phyloP scores from a whole-genome alignment of 2,888 invertebrate species.

The Brenthis hecate region DNA sequence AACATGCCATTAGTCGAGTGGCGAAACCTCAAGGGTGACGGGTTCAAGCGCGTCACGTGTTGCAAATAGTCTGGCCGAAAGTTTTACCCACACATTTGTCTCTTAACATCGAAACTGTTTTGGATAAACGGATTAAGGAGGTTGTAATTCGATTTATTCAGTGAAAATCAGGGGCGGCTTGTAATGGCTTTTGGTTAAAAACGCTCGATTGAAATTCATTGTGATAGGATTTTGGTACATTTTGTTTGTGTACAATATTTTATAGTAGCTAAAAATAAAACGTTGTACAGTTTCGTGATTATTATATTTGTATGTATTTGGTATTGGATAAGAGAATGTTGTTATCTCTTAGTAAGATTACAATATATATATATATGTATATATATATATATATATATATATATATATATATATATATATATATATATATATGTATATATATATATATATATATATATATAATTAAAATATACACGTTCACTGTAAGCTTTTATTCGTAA shows the following conservation, averaged over 20 bases:
- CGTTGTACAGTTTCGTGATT: neutral
- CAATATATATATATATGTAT: no score
- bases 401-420: no score
- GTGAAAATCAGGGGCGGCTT: conserved; percentile 20
- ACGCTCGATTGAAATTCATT: conserved; percentile 28
- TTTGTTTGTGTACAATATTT: conserved; percentile 4
- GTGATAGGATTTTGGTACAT: conserved; percentile 9
- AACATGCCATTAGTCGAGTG: conserved; percentile 64
- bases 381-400: no score
- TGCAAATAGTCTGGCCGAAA: conserved; percentile 66
- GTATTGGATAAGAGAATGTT: no score
- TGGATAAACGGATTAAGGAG: conserved; percentile 37
- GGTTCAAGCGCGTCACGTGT: conserved; percentile 68
- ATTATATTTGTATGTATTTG: no score
- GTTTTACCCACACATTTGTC: conserved; percentile 71
- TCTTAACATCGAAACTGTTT: conserved; percentile 51
- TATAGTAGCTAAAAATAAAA: neutral
- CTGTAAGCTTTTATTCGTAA: no score
- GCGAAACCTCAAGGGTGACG: conserved; percentile 70
- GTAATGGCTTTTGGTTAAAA: conserved; percentile 22
- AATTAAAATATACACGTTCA: no score
- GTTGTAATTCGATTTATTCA: conserved; percentile 33
- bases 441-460: no score
- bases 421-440: no score
- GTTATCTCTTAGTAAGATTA: no score